phyloP scores from a whole-genome alignment of 2,888 invertebrate genomes.

The Trissonchulus latispiculum region DNA sequence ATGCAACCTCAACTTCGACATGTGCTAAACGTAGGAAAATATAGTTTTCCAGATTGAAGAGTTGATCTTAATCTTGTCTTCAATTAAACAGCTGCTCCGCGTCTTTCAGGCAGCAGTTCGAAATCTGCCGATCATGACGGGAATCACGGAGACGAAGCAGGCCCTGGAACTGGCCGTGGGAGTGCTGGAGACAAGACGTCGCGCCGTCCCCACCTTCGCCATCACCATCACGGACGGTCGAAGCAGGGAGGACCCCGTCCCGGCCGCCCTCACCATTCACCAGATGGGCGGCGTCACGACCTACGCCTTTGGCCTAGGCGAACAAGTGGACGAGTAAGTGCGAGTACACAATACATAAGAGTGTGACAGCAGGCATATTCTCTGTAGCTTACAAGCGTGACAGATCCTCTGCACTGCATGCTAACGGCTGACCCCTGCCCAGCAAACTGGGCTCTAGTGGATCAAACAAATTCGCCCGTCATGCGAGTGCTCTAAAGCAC shows the following conservation, averaged over 20 bases:
- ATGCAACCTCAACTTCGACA: no score
- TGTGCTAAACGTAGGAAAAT: no score
- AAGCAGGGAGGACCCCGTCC: neutral
- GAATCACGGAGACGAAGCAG: conserved; percentile 5
- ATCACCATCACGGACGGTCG: conserved; percentile 9
- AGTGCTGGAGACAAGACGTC: neutral
- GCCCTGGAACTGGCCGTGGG: conserved; percentile 1
- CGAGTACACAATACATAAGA: neutral
- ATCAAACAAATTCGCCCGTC: no score
- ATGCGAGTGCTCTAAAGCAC: no score
- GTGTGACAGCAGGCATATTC: no score
- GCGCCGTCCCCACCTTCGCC: neutral
- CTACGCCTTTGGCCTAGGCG: conserved; percentile 10
- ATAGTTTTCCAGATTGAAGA: no score
- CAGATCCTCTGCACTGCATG: no score
- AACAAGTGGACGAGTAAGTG: neutral
- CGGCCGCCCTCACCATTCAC: neutral
- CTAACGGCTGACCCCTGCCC: no score
- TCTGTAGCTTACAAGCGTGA: no score
- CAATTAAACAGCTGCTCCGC: no score
- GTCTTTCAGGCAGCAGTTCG: neutral
- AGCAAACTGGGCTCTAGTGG: no score
- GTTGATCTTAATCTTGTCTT: no score
- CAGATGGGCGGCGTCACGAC: neutral
- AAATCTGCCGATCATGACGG: conserved; percentile 1